phyloP scores from a whole-genome alignment of 2,797 vertebrate genomes.

The Calcarius lapponicus region DNA sequence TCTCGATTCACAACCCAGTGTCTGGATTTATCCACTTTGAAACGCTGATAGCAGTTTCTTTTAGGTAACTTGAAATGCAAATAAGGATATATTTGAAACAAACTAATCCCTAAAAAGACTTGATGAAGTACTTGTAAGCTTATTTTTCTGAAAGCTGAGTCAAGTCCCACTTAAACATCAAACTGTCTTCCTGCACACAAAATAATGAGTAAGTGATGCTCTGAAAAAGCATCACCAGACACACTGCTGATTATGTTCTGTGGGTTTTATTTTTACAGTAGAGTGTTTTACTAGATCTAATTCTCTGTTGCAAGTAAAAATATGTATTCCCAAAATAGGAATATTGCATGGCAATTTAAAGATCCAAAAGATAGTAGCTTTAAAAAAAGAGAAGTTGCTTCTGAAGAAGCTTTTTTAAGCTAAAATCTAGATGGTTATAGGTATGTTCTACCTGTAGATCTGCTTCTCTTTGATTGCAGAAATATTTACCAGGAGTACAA shows the following conservation, averaged over 20 bases:
- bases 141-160: slow-evolving; percentile 62
- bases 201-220: slow-evolving; percentile 48
- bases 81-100: slow-evolving; percentile 59
- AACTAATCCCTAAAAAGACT: slow-evolving; percentile 60
- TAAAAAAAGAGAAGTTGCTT: neutral
- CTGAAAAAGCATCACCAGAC: neutral
- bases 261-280: neutral
- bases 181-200: slow-evolving; percentile 28
- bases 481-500: neutral
- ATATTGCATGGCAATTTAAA: neutral
- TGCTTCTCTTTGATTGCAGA: neutral
- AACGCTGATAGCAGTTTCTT: slow-evolving; percentile 42
- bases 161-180: slow-evolving; percentile 62
- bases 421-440: neutral
- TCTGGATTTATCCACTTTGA: slow-evolving; percentile 41
- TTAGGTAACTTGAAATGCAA: slow-evolving; percentile 62
- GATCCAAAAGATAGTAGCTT: neutral
- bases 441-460: neutral
- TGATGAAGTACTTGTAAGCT: slow-evolving; percentile 53
- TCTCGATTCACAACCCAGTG: slow-evolving; percentile 13
- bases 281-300: neutral
- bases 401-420: neutral
- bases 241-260: slow-evolving; percentile 1
- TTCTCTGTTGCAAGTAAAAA: neutral
- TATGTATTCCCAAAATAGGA: neutral